These are phyloP conservation scores for Eira barbara DNA, from an alignment of 2,113 vertebrate genomes.

Conservation along the genomic window DNA sequence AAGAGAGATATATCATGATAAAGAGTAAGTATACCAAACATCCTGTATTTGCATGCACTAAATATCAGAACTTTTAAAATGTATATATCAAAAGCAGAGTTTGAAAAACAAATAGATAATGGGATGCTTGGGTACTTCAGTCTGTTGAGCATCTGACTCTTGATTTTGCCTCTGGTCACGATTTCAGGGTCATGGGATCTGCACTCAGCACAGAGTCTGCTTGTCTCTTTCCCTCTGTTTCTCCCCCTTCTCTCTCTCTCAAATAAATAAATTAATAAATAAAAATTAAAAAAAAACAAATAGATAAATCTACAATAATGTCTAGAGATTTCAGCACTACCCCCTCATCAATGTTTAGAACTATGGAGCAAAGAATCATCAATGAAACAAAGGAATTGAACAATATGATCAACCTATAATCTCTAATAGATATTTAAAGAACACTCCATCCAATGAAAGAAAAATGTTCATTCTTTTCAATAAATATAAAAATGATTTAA, in stretches of 20 bases:
- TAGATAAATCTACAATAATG: not conserved
- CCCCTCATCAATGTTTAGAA: not conserved
- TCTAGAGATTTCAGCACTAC: not conserved
- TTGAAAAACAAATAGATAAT: not conserved
- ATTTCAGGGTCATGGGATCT: not conserved
- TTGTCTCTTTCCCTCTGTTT: not conserved
- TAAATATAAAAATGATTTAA: not conserved
- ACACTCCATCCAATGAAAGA: not conserved
- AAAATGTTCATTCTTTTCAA: not conserved
- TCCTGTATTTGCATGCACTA: not conserved
- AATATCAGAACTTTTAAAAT: not conserved
- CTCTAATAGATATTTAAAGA: not conserved
- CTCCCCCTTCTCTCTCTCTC: not conserved
- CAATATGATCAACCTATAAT: not conserved
- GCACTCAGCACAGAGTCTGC: not conserved
- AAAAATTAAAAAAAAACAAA: too few relatives aligned
- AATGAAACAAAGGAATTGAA: not conserved
- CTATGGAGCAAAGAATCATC: not conserved
- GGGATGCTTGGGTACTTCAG: not conserved
- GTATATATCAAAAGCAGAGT: not conserved
- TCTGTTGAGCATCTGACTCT: not conserved
- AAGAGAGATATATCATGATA: not conserved
- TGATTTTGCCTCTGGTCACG: not conserved
- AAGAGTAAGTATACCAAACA: not conserved
- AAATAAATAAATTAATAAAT: not conserved